Percentiles rank a stretch among this genome's conserved stretches.
Evolutionary conservation across 2,113 vertebrate genomes (phyloP).

Genomic region (Oncorhynchus nerka): DNA sequence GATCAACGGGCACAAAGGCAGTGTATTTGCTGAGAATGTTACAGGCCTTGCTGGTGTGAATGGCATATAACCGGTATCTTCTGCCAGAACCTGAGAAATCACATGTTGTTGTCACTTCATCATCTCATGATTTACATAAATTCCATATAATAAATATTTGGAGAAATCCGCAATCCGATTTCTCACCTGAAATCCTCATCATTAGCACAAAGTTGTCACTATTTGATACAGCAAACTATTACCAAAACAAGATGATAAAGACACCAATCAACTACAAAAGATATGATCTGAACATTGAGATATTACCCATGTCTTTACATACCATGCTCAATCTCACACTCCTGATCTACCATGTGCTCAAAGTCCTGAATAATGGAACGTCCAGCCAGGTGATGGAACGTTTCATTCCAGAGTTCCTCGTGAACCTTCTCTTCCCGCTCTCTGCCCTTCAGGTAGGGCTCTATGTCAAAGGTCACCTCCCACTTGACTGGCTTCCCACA

Average conservation of each 20-base stretch:
- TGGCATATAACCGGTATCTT: constrained; percentile 82
- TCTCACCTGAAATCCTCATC: no score
- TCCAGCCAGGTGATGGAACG: constrained; percentile 92
- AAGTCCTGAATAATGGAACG: constrained; percentile 90
- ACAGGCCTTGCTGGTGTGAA: constrained; percentile 92
- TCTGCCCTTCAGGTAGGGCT: constrained; percentile 73
- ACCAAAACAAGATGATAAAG: not conserved
- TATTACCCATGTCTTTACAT: constrained; percentile 30
- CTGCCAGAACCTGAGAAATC: constrained; percentile 78
- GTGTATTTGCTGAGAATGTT: constrained; percentile 95
- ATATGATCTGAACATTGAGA: not conserved
- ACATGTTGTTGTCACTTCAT: not conserved
- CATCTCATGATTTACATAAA: not conserved
- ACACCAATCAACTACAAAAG: no score
- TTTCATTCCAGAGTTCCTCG: constrained; percentile 87
- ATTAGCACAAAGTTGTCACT: no score
- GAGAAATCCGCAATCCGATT: not conserved
- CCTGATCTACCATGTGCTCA: constrained; percentile 84
- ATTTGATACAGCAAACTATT: not conserved
- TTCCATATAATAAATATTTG: no score
- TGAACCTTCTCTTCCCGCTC: constrained; percentile 69
- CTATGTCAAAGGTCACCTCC: constrained; percentile 88
- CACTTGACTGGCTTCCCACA: constrained; percentile 79
- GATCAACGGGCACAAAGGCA: constrained; percentile 82
- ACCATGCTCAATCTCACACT: constrained; percentile 92